Evolutionary conservation across 2,888 invertebrate genomes (phyloP), one percentile per base, ranked within the genome.

Genomic region (Nephrocerus scutellatus): DNA sequence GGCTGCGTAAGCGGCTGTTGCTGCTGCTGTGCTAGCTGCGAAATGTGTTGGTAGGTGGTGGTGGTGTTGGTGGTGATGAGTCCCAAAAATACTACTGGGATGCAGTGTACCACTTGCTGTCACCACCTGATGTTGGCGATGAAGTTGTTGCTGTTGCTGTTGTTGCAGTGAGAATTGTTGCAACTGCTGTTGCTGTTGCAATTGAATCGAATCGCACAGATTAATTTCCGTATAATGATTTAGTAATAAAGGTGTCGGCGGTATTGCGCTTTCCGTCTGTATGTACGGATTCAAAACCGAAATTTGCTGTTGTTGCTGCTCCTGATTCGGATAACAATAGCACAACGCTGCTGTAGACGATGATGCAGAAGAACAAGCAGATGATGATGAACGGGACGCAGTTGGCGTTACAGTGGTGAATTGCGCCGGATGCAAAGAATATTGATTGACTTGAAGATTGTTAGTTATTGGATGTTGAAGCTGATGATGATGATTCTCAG

Each of bases 161-260:
- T 49, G 51, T 18, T 48, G 44, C 31, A 44, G 44, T 42, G 44
- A 55, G 38, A 49, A 54, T 47, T 54, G 56, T 41, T 53, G 57
- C 21, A 42, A 46, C 15, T 51, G 48, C 47, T 62, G 58, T 48
- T 57, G 57, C 50, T 62, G 57, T 54, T 59, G 56, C 55, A 57
- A 52, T 55, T 43, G 40, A 29, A 48, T 39, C 12, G 50, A 48
- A 48, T 54, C 56, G 41, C 56, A 53, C 40, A 54, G 44, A 49
- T 53, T 56, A 30, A 56, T 55, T 50, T 56, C 56, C 25, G 54
- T 55, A 36, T 54, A 55, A 39, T 53, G 55, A 48, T 52, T 55
- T 32, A 56, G 34, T 30, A 56, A 51, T 34, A 56, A 44, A n/a
- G n/a, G n/a, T 30, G 56, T 52, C n/a, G 54, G 53, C 33, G 52